Evolutionary conservation across 2,113 vertebrate genomes (phyloP).

Genomic region (Thalassoma bifasciatum): DNA sequence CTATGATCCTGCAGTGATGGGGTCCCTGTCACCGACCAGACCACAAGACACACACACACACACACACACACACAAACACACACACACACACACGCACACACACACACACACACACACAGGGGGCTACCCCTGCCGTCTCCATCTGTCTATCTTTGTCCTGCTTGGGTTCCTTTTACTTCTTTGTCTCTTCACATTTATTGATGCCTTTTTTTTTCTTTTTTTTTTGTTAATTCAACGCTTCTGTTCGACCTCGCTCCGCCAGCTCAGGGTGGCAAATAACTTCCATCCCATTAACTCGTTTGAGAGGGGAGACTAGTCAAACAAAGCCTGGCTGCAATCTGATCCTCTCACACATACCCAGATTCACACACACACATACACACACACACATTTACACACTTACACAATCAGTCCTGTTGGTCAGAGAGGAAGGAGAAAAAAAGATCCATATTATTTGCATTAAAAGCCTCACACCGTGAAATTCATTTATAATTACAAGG

Average conservation of each 20-base stretch:
- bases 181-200: slow-evolving; percentile 88
- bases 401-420: slow-evolving; percentile 47
- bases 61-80: slow-evolving; percentile 22
- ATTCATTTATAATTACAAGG: slow-evolving; percentile 84
- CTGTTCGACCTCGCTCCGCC: slow-evolving; percentile 81
- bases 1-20: slow-evolving; percentile 82
- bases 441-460: slow-evolving; percentile 84
- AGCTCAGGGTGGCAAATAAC: slow-evolving; percentile 83
- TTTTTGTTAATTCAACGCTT: slow-evolving; percentile 77
- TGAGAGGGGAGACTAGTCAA: slow-evolving; percentile 86
- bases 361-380: slow-evolving; percentile 13
- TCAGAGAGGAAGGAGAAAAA: slow-evolving; percentile 30
- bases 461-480: slow-evolving; percentile 83
- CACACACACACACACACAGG: slow-evolving; percentile 25
- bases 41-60: slow-evolving; percentile 49
- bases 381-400: slow-evolving; percentile 18
- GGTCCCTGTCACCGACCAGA: slow-evolving; percentile 72
- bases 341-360: slow-evolving; percentile 53
- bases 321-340: slow-evolving; percentile 87
- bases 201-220: slow-evolving; percentile 73
- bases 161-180: slow-evolving; percentile 85
- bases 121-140: slow-evolving; percentile 75
- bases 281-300: slow-evolving; percentile 97
- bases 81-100: slow-evolving; percentile 37
- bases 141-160: slow-evolving; percentile 89